Percentiles rank a stretch among this genome's conserved stretches.
Evolutionary conservation across 2,888 invertebrate genomes (phyloP).

Genomic region (Allygus modestus): DNA sequence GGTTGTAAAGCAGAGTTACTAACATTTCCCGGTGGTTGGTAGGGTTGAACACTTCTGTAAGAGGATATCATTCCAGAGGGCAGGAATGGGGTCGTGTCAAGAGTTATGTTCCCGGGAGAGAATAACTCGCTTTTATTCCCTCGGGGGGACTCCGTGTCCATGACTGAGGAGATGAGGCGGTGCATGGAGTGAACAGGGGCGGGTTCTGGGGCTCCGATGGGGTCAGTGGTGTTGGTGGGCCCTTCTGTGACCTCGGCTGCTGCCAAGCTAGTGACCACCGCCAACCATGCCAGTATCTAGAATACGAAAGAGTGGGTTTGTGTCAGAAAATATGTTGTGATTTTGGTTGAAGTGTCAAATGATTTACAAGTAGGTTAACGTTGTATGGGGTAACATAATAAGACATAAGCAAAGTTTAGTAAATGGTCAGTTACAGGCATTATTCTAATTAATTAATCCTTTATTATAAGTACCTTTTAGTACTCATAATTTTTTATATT

Average conservation of each 20-base stretch:
- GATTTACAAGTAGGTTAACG: too few species aligned
- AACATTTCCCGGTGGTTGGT: not conserved
- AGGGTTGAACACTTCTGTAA: not conserved
- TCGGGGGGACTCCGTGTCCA: constrained; percentile 22
- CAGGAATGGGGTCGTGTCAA: constrained; percentile 26
- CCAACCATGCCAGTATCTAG: not conserved
- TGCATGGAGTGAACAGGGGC: constrained; percentile 45
- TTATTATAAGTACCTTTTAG: too few species aligned
- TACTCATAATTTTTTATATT: too few species aligned
- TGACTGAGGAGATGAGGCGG: constrained; percentile 55
- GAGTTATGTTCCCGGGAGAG: constrained; percentile 16
- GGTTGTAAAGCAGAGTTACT: not conserved
- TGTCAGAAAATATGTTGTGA: too few species aligned
- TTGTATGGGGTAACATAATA: too few species aligned
- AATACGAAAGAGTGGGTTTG: too few species aligned
- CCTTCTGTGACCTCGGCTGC: not conserved
- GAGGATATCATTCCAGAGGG: constrained; percentile 20
- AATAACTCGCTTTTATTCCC: not conserved
- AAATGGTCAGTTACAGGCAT: too few species aligned
- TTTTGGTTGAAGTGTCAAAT: too few species aligned
- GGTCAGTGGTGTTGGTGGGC: not conserved
- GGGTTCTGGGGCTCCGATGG: not conserved
- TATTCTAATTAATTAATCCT: too few species aligned
- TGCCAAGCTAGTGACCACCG: not conserved
- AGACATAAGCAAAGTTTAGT: too few species aligned